Evolutionary conservation across 2,888 invertebrate species (phyloP), one percentile per base, ranked within the genome.

Genomic region (Chloromyia formosa): DNA sequence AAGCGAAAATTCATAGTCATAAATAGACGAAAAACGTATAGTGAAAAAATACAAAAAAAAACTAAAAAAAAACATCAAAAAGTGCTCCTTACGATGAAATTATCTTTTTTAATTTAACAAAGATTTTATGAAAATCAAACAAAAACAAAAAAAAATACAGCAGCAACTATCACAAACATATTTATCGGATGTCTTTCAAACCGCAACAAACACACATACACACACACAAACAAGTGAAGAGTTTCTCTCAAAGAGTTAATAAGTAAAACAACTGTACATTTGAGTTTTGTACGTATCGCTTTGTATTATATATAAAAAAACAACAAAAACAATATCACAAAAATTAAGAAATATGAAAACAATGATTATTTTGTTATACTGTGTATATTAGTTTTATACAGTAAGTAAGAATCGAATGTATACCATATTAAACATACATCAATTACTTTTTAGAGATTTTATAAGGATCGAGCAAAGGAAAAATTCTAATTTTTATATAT

Each of bases 281-380:
- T 66, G 20, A 45, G 45, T 66, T 56, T 66, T 66, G 66, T 66
- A 66, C 66, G 66, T 49, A 66, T 49, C 66, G 45, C 66, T 45
- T 49, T 66, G 49, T 66, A 49, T 49, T 2, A 66, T 49, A 49
- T 10, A 42, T 20, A 56, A 20, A 16, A 56, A 18, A 56, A 5
- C 16, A 56, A 18, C 56, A 18, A 18, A 42, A 42, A 66, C 18
- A 18, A 66, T 66, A 66, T 66, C 66, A 66, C 66, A 66, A 66
- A 66, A 49, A 45, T 49, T 2, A 49, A 49, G 12, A 4, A 35
- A 35, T 62, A 40, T n/a, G 14, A 62, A 60, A 60, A 60, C 12
- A n/a, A 66, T 49, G 42, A 49, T 66, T 66, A 66, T 66, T 66
- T 66, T 66, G 66, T 66, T 66, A 66, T 66, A 66, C 66, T 66